Conservation (phyloP, 37 sponge, comb jelly and placozoan species). For the Dysidea cf. avara region DNA sequence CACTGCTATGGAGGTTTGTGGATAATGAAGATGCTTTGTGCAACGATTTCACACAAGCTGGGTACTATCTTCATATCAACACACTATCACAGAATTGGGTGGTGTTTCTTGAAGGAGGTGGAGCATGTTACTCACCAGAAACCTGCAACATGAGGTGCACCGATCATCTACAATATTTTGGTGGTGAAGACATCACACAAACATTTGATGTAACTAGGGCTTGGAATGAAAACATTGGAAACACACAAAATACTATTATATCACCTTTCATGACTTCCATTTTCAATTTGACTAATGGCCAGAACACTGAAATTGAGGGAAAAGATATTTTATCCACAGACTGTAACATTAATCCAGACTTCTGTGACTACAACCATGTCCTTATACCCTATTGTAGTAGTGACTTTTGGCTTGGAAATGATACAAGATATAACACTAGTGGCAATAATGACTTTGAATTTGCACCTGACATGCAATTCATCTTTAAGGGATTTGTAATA, state of each 20-base stretch:
- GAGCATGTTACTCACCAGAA: slow-evolving; percentile 52
- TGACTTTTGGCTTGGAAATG: too few species aligned
- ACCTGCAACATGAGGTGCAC: slow-evolving; percentile 69
- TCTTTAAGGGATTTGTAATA: too few species aligned
- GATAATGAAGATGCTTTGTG: slow-evolving; percentile 44
- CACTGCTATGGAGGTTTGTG: slow-evolving; percentile 39
- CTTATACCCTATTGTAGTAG: slow-evolving; percentile 74
- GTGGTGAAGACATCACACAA: neutral
- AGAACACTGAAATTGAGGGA: slow-evolving; percentile 24
- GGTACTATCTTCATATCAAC: slow-evolving; percentile 40
- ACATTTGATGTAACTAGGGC: neutral
- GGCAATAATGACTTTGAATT: too few species aligned
- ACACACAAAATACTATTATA: neutral
- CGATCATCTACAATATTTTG: slow-evolving; percentile 1
- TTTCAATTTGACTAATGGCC: neutral
- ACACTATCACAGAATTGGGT: slow-evolving; percentile 48
- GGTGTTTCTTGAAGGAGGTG: slow-evolving; percentile 82
- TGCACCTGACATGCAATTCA: neutral
- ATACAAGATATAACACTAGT: neutral
- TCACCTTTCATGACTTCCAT: slow-evolving; percentile 56
- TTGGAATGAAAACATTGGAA: slow-evolving; percentile 9
- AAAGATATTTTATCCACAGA: slow-evolving; percentile 42
- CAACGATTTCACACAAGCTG: slow-evolving; percentile 73
- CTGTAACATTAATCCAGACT: slow-evolving; percentile 20
- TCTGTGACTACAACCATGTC: slow-evolving; percentile 60